A percentile compares a stretch with the other conserved stretches of the same genome.
Evolutionary conservation across 2,888 invertebrate species (phyloP).

Genomic region (Xestia xanthographa): DNA sequence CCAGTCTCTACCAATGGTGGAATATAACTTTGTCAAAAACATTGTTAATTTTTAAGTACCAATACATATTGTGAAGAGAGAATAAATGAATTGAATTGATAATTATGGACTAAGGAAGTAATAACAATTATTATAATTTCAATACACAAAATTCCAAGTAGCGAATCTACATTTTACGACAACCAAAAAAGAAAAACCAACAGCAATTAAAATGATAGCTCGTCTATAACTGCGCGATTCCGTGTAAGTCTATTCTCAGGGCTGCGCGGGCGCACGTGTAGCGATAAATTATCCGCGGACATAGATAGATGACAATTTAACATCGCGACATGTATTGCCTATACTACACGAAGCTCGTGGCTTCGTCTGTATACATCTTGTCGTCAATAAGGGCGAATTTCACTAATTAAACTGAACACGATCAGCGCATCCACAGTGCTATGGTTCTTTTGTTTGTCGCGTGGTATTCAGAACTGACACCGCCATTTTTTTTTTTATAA

Average conservation of each 20-base stretch:
- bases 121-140: background rate
- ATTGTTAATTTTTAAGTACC: too few relatives aligned
- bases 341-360: background rate
- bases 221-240: slow-evolving; percentile 47
- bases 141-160: slow-evolving; percentile 10
- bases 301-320: slow-evolving; percentile 86
- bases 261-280: slow-evolving; percentile 67
- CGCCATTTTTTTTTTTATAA: too few relatives aligned
- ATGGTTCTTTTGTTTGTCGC: background rate
- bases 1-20: too few relatives aligned
- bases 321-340: slow-evolving; percentile 73
- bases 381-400: background rate
- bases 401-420: background rate
- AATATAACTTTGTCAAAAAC: too few relatives aligned
- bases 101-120: background rate
- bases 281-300: slow-evolving; percentile 78
- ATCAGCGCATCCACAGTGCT: too few relatives aligned
- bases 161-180: background rate
- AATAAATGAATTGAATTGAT: too few relatives aligned
- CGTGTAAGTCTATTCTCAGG: slow-evolving; percentile 62
- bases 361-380: background rate
- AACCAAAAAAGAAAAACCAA: slow-evolving; percentile 3
- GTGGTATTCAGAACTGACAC: too few relatives aligned
- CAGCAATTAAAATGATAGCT: slow-evolving; percentile 59
- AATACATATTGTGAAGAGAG: too few relatives aligned